Base-by-base conservation (phyloP, 2,797 vertebrate genomes). In the Sebastes matsubarae region DNA sequence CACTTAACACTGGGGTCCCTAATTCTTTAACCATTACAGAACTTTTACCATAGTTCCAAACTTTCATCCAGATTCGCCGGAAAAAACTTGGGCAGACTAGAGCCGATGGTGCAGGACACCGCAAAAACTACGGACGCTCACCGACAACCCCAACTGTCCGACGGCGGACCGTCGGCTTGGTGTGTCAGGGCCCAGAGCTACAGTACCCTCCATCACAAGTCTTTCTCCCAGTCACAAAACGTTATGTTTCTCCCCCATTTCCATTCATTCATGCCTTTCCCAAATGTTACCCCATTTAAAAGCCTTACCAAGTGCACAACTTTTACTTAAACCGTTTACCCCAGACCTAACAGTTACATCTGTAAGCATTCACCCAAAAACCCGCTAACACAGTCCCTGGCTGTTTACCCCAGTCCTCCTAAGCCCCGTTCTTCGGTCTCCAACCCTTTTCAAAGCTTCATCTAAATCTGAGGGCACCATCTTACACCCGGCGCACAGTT, bases 141-240 rank as follows among this genome's bases (percentile, higher is more conserved):
- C 36, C 36, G 36, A 38, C 2, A 1, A 2, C 36, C 36, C 36
- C 36, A 13, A 32, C 38, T 42, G 38, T 42, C 38, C 1, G 5
- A 42, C 38, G 13, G 0, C 38, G 0, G 2, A 42, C 38, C 1
- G 5, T 42, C 5, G 6, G 38, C 34, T 36, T 36, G 34, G 34
- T 36, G 11, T 36, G 4, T 36, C 34, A 0, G 13, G 5, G 38
- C 0, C 1, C 0, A 29, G 20, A n/a, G 38, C 27, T 12, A 30
- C 29, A 30, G 27, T 16, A 18, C 46, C 68, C 30, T 57, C 52
- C 4, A 24, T 18, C 14, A 6, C n/a, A 11, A 69, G 52, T 42
- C 69, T 59, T 52, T 14, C 24, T 70, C 54, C 10, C 10, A 13
- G 8, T 58, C 34, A 38, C 22, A 25, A 38, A 36, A 9, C 4